Evolutionary conservation across 2,113 vertebrate species (phyloP), one percentile per base, ranked within the genome.

Genomic region (Poeciliopsis retropinna): DNA sequence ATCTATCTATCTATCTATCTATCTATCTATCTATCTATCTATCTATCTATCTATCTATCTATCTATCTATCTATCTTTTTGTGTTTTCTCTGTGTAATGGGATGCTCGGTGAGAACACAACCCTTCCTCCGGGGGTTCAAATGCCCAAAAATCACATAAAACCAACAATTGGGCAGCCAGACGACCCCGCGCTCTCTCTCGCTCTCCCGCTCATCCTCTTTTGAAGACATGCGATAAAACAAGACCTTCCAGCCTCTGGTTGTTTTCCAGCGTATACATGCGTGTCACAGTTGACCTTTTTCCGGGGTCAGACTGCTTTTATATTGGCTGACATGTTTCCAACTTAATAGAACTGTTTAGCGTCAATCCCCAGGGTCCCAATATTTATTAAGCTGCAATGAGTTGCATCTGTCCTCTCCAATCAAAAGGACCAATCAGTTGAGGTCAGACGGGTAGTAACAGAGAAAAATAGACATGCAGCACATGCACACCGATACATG

Each of bases 301-400:
- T 86, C 79, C 22, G 60, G 93, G 95, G 94, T 95, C 94, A 94
- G 88, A 74, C 92, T 85, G 93, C 92, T 95, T 95, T 95, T 95
- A 95, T 95, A 95, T 95, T 94, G 94, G 91, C 93, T 95, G 95
- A 95, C 95, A 94, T 95, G 94, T 95, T 95, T 94, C 92, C 93
- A 94, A 94, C 92, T 94, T 95, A 95, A 95, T 95, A 95, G 94
- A 95, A 95, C 93, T 94, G 92, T 94, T 95, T 95, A 95, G 89
- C 85, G 22, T 74, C 64, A 85, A 88, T 95, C 93, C 95, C 95
- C 80, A 80, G 94, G 93, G 94, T 83, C 90, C 83, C 80, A 86
- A 91, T 93, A 94, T 95, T 95, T 95, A 95, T 95, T 94, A 95
- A 94, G 93, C 93, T 83, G 77, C 94, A 94, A 95, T 95, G 94